Evolutionary conservation across 2,797 vertebrate genomes (phyloP).

Genomic region (Enteromius argenteus): DNA sequence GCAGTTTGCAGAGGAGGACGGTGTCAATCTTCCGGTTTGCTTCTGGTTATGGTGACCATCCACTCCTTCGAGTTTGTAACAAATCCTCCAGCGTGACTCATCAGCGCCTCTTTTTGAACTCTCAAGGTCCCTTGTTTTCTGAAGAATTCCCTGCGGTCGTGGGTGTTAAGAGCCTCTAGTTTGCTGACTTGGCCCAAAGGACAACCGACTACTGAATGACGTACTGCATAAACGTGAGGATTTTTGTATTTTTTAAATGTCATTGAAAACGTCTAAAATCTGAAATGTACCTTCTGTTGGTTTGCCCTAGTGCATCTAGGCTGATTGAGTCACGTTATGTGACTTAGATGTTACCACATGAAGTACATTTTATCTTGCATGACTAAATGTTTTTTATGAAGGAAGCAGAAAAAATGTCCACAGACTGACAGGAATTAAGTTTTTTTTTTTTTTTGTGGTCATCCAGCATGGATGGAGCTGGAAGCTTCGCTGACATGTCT

Average conservation of each 20-base stretch:
- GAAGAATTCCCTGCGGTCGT: slow-evolving; percentile 12
- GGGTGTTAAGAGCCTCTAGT: slow-evolving; percentile 38
- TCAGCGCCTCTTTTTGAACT: slow-evolving; percentile 23
- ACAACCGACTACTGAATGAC: slow-evolving; percentile 8
- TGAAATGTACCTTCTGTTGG: not conserved
- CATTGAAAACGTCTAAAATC: slow-evolving; percentile 1
- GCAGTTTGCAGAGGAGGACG: not conserved
- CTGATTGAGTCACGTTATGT: not conserved
- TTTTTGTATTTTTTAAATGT: not conserved
- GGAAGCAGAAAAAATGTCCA: slow-evolving; percentile 6
- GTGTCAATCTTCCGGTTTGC: slow-evolving; percentile 15
- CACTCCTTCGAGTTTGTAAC: slow-evolving; percentile 16
- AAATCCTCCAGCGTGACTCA: slow-evolving; percentile 6
- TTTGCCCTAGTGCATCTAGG: not conserved
- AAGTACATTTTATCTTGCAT: not conserved
- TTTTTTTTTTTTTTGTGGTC: slow-evolving; percentile 7
- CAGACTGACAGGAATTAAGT: slow-evolving; percentile 21
- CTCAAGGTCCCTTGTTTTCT: slow-evolving; percentile 33
- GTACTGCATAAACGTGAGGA: not conserved
- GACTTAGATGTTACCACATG: slow-evolving; percentile 6
- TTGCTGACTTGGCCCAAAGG: slow-evolving; percentile 29
- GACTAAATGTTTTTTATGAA: slow-evolving; percentile 2
- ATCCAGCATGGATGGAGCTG: slow-evolving; percentile 59
- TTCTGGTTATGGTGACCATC: slow-evolving; percentile 16
- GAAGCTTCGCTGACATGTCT: slow-evolving; percentile 73